A percentile compares a stretch with the other conserved stretches of the same genome.
These are phyloP conservation scores for Diploscapter pachys DNA, from an alignment of 1,140 invertebrate species.

Conservation along the genomic window DNA sequence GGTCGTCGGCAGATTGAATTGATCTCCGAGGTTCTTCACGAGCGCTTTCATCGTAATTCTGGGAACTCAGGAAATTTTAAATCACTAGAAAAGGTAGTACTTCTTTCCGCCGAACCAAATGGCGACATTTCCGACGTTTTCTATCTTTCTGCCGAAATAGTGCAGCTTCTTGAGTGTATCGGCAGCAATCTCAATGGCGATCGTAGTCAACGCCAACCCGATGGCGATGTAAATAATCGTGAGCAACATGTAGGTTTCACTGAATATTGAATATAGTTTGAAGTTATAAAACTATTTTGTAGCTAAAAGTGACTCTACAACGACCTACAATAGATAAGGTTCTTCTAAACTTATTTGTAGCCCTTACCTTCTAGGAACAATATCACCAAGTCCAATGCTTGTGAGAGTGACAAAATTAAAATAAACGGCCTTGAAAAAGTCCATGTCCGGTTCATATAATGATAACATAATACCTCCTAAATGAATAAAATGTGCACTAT, in stretches of 20 bases:
- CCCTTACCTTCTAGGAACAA: constrained; percentile 45
- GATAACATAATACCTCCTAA: constrained; percentile 28
- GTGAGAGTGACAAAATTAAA: constrained; percentile 54
- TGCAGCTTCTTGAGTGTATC: constrained; percentile 49
- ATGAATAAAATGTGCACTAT: neutral
- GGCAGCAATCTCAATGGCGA: constrained; percentile 52
- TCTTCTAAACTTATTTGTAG: neutral
- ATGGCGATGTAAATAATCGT: constrained; percentile 50
- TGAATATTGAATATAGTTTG: constrained; percentile 14
- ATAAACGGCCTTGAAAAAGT: constrained; percentile 52
- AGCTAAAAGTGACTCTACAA: neutral
- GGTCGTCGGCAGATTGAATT: constrained; percentile 45
- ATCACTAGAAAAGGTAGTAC: constrained; percentile 18
- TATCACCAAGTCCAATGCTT: constrained; percentile 51
- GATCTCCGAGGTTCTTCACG: constrained; percentile 48
- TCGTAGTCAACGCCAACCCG: constrained; percentile 50
- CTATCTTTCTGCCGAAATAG: constrained; percentile 52
- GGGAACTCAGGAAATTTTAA: neutral
- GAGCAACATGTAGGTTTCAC: constrained; percentile 41
- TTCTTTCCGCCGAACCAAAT: constrained; percentile 56
- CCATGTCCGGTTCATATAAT: constrained; percentile 51
- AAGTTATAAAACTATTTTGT: neutral
- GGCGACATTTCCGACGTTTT: constrained; percentile 45
- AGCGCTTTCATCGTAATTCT: constrained; percentile 51
- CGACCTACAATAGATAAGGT: neutral